Conservation (phyloP, 2,113 vertebrate genomes). For the Lophotis ruficrista region DNA sequence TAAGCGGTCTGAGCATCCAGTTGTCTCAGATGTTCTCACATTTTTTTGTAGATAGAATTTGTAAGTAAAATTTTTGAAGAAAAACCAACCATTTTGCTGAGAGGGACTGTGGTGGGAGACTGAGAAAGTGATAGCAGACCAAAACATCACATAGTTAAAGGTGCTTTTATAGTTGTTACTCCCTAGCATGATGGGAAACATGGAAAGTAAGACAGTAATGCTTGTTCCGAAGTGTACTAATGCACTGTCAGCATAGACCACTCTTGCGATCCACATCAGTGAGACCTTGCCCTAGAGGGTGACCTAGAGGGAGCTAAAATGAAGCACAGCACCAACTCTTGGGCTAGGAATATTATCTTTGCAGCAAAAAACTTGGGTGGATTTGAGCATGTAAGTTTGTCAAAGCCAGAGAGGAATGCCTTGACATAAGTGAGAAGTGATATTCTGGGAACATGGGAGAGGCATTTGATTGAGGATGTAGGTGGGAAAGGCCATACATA, state of each 20-base stretch:
- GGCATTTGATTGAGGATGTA: not conserved
- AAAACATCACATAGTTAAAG: not conserved
- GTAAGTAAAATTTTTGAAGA: not conserved
- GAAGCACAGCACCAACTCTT: not conserved
- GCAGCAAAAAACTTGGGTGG: not conserved
- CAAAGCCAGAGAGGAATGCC: not conserved
- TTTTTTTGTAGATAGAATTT: not conserved
- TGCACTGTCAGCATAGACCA: not conserved
- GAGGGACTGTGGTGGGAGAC: not conserved
- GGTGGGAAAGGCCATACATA: not conserved
- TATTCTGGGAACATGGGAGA: not conserved
- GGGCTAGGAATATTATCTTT: not conserved
- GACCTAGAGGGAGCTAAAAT: not conserved
- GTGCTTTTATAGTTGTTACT: not conserved
- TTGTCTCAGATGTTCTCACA: not conserved
- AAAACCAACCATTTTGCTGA: not conserved
- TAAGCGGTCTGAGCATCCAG: not conserved
- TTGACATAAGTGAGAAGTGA: not conserved
- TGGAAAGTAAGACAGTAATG: not conserved
- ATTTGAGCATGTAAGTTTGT: not conserved
- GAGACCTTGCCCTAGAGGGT: not conserved
- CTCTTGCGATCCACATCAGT: not conserved
- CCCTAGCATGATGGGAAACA: accelerated
- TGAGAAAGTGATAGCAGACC: not conserved
- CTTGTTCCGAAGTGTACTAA: not conserved